phyloP scores from a whole-genome alignment of 2,888 invertebrate genomes.

The Villa cingulata region DNA sequence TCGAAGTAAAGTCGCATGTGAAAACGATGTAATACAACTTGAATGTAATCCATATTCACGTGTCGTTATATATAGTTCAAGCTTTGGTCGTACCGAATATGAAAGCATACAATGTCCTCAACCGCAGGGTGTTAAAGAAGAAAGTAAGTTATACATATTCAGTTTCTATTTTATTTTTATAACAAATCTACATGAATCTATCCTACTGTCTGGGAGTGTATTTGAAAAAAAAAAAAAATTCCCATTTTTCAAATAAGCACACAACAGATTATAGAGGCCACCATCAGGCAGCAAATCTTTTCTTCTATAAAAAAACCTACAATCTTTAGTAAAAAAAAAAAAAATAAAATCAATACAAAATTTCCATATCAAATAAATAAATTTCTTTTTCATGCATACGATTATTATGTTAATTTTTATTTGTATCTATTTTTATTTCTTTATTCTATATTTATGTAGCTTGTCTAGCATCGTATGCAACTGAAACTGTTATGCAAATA shows the following conservation, averaged over 20 bases:
- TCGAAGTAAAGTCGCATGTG: constrained; percentile 84
- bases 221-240: too few relatives aligned
- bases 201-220: too few relatives aligned
- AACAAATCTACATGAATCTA: too few relatives aligned
- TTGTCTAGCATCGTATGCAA: constrained; percentile 75
- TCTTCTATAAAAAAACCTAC: too few relatives aligned
- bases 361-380: too few relatives aligned
- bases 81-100: constrained; percentile 83
- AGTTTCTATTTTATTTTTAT: not conserved
- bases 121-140: constrained; percentile 72
- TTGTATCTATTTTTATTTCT: not conserved
- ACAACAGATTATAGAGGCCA: too few relatives aligned
- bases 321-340: too few relatives aligned
- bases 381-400: not conserved
- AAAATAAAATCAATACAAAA: too few relatives aligned
- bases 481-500: constrained; percentile 77
- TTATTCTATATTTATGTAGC: constrained; percentile 42
- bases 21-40: constrained; percentile 76
- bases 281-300: too few relatives aligned
- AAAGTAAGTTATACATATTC: constrained; percentile 50
- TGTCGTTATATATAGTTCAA: constrained; percentile 85
- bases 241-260: too few relatives aligned
- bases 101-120: constrained; percentile 83
- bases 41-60: constrained; percentile 77
- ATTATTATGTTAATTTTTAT: not conserved